Evolutionary conservation across 2,797 vertebrate species (phyloP), one percentile per base, ranked within the genome.

Genomic region (Cuniculus paca): DNA sequence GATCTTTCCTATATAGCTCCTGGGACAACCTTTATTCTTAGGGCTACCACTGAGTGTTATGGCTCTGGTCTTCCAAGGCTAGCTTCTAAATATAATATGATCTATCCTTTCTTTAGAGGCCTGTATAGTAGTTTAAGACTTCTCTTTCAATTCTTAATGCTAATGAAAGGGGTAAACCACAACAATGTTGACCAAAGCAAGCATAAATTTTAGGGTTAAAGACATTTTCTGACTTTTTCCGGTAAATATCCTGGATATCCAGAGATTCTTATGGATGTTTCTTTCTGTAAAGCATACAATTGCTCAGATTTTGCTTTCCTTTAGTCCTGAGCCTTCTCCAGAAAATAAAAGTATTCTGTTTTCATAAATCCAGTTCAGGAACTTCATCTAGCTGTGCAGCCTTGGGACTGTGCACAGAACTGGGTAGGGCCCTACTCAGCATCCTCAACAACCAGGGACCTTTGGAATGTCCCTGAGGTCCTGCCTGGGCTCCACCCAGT

Each of bases 301-400:
- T 72, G 54, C 60, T 77, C 36, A 88, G 60, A 58, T 9, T 72
- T 65, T 52, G 9, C 28, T 93, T 91, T 81, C 24, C 28, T 84
- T 89, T n/a, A 65, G 20, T 75, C 42, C n/a, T 45, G 39, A 11
- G 50, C 5, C 68, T 77, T 85, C 74, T 60, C 17, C 74, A 85
- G n/a, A 52, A 74, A 24, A 48, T 87, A 68, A 91, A 72, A 63
- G 9, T 77, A 26, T 11, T 92, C 65, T 82, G 45, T 68, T 80
- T 96, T 97, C 74, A n/a, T n/a, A 91, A 52, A 82, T 39, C 24
- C 2, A 34, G 3, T 70, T 72, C 34, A 52, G n/a, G n/a, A n/a
- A n/a, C n/a, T n/a, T n/a, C n/a, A n/a, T n/a, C n/a, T n/a, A n/a
- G n/a, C n/a, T n/a, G n/a, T n/a, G n/a, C n/a, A n/a, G n/a, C n/a